These are phyloP conservation scores for Drosophila lacertosa DNA, from an alignment of 1,140 invertebrate species.

Conservation along the genomic window DNA sequence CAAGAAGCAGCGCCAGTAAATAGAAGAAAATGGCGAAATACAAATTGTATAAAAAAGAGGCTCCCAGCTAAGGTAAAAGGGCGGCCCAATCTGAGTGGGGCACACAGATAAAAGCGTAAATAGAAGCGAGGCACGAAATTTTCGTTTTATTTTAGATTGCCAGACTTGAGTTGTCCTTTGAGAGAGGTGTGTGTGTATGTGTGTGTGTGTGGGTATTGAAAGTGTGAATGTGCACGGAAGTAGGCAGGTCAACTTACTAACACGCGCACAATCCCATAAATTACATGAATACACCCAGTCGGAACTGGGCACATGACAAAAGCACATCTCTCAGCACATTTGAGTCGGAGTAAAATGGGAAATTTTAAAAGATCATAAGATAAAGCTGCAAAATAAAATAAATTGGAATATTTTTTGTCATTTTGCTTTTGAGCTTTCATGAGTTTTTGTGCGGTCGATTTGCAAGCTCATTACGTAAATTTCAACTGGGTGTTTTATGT, in stretches of 20 bases:
- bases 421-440: neutral
- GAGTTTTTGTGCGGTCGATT: neutral
- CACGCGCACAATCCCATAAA: slow-evolving; percentile 35
- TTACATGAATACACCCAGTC: slow-evolving; percentile 17
- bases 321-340: neutral
- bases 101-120: slow-evolving; percentile 78
- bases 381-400: too few relatives aligned
- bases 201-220: slow-evolving; percentile 59
- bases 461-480: slow-evolving; percentile 1
- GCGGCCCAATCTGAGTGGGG: slow-evolving; percentile 38
- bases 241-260: slow-evolving; percentile 40
- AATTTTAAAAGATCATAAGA: too few relatives aligned
- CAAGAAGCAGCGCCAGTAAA: slow-evolving; percentile 48
- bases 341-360: neutral
- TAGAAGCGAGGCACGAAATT: slow-evolving; percentile 76
- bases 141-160: slow-evolving; percentile 54
- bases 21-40: slow-evolving; percentile 73
- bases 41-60: slow-evolving; percentile 72
- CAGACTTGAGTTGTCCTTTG: slow-evolving; percentile 42
- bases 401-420: too few relatives aligned
- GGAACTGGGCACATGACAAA: neutral
- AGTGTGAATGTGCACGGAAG: slow-evolving; percentile 59
- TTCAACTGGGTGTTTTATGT: slow-evolving; percentile 30
- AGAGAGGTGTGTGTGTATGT: slow-evolving; percentile 13
- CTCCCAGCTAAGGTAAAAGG: neutral